Evolutionary conservation across 2,888 invertebrate genomes (phyloP).

Genomic region (Chaitophorus viminalis): DNA sequence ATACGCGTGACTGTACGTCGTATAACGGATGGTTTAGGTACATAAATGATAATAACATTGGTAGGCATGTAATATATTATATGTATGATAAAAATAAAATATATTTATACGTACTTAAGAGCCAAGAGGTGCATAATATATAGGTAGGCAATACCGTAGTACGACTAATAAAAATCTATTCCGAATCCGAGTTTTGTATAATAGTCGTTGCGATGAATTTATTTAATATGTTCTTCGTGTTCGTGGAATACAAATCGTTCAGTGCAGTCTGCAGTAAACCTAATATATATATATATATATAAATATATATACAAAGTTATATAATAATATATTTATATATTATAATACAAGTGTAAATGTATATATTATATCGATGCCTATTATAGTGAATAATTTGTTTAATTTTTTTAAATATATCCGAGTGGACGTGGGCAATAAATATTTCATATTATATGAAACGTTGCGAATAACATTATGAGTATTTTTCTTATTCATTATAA

Average conservation of each 20-base stretch:
- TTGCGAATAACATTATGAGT: background rate
- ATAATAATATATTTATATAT: too few species aligned
- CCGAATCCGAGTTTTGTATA: background rate
- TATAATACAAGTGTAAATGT: background rate
- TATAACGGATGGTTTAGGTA: background rate
- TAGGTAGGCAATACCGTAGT: too few species aligned
- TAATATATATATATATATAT: background rate
- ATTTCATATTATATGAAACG: background rate
- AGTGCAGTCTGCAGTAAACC: background rate
- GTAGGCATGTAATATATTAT: background rate
- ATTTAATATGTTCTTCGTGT: background rate
- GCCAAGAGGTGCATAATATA: too few species aligned
- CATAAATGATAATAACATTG: background rate
- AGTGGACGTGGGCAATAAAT: background rate
- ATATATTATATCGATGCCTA: background rate
- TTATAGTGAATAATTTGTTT: background rate
- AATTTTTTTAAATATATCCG: background rate
- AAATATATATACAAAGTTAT: background rate
- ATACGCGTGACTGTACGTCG: background rate
- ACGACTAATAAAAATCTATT: background rate
- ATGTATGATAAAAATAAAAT: background rate
- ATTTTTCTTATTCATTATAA: background rate
- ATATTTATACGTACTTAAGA: background rate
- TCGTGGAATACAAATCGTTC: background rate
- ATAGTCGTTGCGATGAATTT: background rate